A percentile compares a stretch with the other conserved stretches of the same genome.
These are phyloP conservation scores for Crocodylus rhombifer DNA, from an alignment of 2,797 vertebrate species.

Conservation along the genomic window DNA sequence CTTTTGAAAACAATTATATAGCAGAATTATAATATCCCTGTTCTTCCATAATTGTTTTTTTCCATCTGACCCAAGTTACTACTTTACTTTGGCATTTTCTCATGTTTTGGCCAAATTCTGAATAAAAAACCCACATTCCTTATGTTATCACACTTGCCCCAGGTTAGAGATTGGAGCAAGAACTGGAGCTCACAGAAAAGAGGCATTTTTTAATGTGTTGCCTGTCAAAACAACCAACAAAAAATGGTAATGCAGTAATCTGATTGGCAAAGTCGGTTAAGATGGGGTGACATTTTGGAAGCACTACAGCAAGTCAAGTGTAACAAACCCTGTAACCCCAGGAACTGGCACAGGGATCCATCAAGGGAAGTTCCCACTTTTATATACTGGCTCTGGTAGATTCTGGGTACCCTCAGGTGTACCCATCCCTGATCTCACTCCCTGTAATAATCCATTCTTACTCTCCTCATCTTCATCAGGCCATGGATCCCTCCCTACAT, in stretches of 20 bases:
- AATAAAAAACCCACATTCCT: accelerated
- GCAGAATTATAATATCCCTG: neutral
- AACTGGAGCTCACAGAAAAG: neutral
- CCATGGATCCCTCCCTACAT: no score
- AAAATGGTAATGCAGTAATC: neutral
- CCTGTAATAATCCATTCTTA: no score
- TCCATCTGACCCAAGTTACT: neutral
- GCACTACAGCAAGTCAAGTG: neutral
- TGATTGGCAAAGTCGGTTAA: neutral
- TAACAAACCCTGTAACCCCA: neutral
- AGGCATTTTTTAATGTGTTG: neutral
- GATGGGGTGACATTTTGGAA: neutral
- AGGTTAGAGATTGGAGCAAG: neutral
- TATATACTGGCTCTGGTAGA: no score
- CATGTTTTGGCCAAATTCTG: neutral
- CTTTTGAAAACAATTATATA: neutral
- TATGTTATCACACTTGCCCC: neutral
- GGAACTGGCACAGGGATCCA: neutral
- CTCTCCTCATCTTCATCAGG: no score
- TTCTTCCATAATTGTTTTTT: neutral
- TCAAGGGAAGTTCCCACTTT: neutral
- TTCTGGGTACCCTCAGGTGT: no score
- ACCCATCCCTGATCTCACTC: no score
- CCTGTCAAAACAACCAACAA: neutral
- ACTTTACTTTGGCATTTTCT: no score